A percentile compares a stretch with the other conserved stretches of the same genome.
Conservation (phyloP, 2,888 invertebrate species). For the Thymelicus lineola region DNA sequence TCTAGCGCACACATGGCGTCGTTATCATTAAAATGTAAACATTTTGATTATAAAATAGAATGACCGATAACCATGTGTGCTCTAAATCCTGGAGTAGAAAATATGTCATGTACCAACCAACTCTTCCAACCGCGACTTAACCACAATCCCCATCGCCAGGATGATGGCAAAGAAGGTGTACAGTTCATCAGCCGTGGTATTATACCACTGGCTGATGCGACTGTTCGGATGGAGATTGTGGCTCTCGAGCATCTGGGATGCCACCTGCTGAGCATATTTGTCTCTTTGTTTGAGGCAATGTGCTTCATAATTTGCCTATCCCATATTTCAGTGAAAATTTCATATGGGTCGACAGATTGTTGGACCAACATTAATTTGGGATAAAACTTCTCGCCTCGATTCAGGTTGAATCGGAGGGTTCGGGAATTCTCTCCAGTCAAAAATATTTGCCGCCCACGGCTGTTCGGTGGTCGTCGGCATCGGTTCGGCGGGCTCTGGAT, state of each 20-base stretch:
- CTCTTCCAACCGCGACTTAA: conserved; percentile 43
- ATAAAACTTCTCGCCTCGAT: background rate
- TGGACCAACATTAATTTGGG: background rate
- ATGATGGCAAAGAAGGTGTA: conserved; percentile 42
- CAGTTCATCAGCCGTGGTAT: conserved; percentile 42
- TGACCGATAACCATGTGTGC: conserved; percentile 36
- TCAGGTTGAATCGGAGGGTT: background rate
- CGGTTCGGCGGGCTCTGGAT: too few relatives aligned
- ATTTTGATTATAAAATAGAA: conserved; percentile 36
- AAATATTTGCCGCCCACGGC: background rate
- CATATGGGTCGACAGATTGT: conserved; percentile 10
- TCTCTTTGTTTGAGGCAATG: conserved; percentile 44
- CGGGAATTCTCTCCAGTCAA: background rate
- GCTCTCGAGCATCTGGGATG: conserved; percentile 43
- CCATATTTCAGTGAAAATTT: conserved; percentile 44
- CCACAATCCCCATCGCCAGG: conserved; percentile 44
- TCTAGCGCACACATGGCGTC: background rate
- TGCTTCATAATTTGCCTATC: conserved; percentile 47
- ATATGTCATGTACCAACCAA: too few relatives aligned
- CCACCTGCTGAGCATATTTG: conserved; percentile 39
- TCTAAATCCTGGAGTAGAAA: conserved; percentile 43
- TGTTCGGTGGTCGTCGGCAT: background rate
- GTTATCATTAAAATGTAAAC: conserved; percentile 4
- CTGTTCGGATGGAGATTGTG: conserved; percentile 29
- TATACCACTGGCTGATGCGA: conserved; percentile 41